These are phyloP conservation scores for Gonocerus acuteangulatus DNA, from an alignment of 2,888 invertebrate genomes.

Conservation along the genomic window DNA sequence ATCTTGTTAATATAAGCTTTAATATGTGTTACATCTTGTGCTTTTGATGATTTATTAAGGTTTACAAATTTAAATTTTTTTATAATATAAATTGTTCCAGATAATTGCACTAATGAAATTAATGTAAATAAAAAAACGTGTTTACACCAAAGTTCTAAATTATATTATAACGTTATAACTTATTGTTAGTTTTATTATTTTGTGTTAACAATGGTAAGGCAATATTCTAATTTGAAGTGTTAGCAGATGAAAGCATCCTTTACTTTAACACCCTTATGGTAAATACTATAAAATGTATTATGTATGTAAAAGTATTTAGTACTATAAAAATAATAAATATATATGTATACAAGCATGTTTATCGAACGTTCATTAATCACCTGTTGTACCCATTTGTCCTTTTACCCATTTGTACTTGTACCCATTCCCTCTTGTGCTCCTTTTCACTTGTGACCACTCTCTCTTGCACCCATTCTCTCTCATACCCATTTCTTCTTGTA, in stretches of 20 bases:
- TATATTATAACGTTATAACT: constrained; percentile 9
- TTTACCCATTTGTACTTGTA: no score
- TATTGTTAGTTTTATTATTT: constrained; percentile 5
- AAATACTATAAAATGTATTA: no score
- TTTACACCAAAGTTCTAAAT: constrained; percentile 18
- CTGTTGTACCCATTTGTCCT: no score
- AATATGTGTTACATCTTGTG: not conserved
- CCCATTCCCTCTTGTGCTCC: no score
- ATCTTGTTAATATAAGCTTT: not conserved
- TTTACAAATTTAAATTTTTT: not conserved
- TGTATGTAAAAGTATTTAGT: no score
- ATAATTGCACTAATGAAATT: not conserved
- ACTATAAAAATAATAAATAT: no score
- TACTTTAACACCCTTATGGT: no score
- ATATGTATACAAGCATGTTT: no score
- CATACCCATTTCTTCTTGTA: no score
- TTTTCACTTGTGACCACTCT: no score
- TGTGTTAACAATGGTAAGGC: constrained; percentile 31
- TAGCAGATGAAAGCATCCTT: not conserved
- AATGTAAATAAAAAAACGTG: constrained; percentile 5
- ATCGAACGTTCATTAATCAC: no score
- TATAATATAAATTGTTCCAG: constrained; percentile 2
- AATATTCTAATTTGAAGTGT: constrained; percentile 34
- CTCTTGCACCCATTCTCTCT: no score
- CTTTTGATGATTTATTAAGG: not conserved